Conservation (phyloP, 2,888 invertebrate genomes). For the Nomada lathburiana region DNA sequence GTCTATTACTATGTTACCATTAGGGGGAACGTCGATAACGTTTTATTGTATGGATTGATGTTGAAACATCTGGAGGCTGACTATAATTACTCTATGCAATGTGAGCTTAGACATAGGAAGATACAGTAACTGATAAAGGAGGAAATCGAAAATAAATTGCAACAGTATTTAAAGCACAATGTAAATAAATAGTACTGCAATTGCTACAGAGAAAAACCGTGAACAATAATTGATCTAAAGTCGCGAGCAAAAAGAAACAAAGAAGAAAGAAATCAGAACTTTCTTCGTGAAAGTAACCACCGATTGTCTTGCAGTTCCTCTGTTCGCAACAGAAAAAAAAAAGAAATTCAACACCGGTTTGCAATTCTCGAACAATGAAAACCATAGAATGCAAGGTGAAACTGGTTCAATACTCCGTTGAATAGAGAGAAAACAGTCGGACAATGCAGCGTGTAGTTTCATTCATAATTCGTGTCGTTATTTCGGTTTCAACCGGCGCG, state of each 20-base stretch:
- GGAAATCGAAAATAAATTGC: no score
- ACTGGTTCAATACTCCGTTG: not conserved
- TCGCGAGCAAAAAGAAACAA: not conserved
- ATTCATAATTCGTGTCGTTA: conserved; percentile 41
- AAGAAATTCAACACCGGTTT: not conserved
- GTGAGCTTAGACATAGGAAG: not conserved
- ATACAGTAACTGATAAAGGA: no score
- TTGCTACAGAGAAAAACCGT: not conserved
- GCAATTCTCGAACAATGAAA: not conserved
- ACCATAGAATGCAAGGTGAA: not conserved
- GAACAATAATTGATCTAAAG: not conserved
- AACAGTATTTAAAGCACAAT: no score
- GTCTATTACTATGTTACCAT: conserved; percentile 5
- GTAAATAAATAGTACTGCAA: no score
- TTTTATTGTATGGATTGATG: not conserved
- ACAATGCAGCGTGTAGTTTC: conserved; percentile 21
- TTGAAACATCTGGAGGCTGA: not conserved
- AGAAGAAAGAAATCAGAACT: not conserved
- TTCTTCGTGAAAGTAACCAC: not conserved
- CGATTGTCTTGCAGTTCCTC: no score
- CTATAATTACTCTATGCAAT: not conserved
- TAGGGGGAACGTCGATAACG: conserved; percentile 1
- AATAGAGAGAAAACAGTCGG: conserved; percentile 10
- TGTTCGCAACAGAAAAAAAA: not conserved
- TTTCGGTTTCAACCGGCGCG: conserved; percentile 56